Base-by-base conservation (phyloP, 1,140 invertebrate genomes). In the Tenebrio molitor region DNA sequence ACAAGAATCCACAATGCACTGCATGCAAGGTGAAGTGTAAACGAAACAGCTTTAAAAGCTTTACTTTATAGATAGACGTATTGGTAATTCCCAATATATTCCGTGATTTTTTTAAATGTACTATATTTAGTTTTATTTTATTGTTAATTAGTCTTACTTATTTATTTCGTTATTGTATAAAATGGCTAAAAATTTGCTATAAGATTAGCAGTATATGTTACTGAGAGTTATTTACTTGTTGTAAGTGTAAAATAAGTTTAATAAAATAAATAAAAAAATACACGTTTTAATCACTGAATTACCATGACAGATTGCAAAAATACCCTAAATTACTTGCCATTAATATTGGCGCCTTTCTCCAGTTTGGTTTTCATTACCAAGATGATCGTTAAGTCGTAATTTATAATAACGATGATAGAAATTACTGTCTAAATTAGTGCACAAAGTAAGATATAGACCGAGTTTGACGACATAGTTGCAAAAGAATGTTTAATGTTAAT, bases 1-100 rank as follows among this genome's bases (percentile, higher is more conserved):
- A 4, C 91, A 93, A 81, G 92, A 93, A 79, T 93, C 92, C 7
- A 90, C 91, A 76, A 89, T 93, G 80, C 89, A 91, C 78, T 91
- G 91, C 79, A 91, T 92, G 91, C 89, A 91, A 81, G 90, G 89
- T 73, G 91, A 92, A 84, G 91, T 92, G 74, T 91, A 84, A 84
- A 78, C 10, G 1, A 42, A 71, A 66, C 15, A 64, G 34, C 67
- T 41, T 34, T 36, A 25, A 21, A 23, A 68, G 64, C 23, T 14
- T 42, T 53, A 17, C 7, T 67, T 58, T 64, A 34, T 46, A 67
- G 67, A 34, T 65, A 42, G 19, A 64, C 69, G 65, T 76, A 70
- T 74, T 74, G 68, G 67, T 58, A 75, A 39, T 46, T 71, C 65
- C 72, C 73, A 73, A 78, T 77, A 74, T 80, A 73, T 74, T 77